Conservation (phyloP, 2,888 invertebrate species). For the Eupithecia subumbrata region DNA sequence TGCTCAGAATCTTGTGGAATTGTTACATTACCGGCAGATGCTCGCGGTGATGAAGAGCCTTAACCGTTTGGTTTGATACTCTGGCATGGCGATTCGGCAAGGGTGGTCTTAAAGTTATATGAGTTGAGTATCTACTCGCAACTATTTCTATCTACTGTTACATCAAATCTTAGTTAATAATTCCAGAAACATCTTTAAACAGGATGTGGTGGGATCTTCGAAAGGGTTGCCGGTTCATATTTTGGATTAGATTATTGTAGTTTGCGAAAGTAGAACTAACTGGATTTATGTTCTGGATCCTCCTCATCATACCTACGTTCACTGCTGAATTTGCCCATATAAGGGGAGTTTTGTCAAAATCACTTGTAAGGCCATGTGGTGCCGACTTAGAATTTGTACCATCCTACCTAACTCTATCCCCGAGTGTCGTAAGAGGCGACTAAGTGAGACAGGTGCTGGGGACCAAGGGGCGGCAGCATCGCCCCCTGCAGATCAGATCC, state of each 20-base stretch:
- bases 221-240: slow-evolving; percentile 53
- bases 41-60: neutral
- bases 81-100: neutral
- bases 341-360: no score
- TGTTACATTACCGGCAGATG: neutral
- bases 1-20: neutral
- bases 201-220: slow-evolving; percentile 75
- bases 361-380: no score
- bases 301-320: no score
- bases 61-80: neutral
- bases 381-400: no score
- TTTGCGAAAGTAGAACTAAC: slow-evolving; percentile 22
- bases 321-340: no score
- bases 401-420: no score
- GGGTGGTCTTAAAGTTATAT: neutral
- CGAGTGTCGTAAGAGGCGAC: no score
- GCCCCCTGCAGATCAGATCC: no score
- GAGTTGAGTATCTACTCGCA: slow-evolving; percentile 16
- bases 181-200: slow-evolving; percentile 81
- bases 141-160: slow-evolving; percentile 55
- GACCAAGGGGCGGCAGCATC: no score
- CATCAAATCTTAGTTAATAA: slow-evolving; percentile 83
- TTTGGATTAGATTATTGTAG: slow-evolving; percentile 42
- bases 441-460: no score
- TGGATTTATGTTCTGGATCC: neutral